Conservation (phyloP, 2,888 invertebrate species). For the Eustalomyia histrio region DNA sequence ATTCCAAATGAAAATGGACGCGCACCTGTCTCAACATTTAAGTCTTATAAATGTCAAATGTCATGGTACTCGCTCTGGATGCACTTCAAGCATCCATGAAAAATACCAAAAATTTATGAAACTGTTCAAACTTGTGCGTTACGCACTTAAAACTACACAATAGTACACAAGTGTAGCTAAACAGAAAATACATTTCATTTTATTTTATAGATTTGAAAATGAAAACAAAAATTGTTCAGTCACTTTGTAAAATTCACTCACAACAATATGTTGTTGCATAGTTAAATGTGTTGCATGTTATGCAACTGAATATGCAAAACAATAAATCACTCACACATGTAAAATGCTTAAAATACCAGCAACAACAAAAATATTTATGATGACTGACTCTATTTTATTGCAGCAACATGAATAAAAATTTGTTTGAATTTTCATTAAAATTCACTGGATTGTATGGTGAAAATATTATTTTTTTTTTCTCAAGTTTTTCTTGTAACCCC, state of each 20-base stretch:
- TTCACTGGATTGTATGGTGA: not conserved
- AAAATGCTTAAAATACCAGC: slow-evolving; percentile 36
- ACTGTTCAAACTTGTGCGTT: slow-evolving; percentile 39
- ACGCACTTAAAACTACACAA: slow-evolving; percentile 9
- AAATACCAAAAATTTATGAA: slow-evolving; percentile 11
- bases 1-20: not conserved
- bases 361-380: slow-evolving; percentile 26
- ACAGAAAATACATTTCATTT: slow-evolving; percentile 9
- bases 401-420: slow-evolving; percentile 7
- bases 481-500: not conserved
- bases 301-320: slow-evolving; percentile 35
- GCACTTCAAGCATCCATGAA: slow-evolving; percentile 24
- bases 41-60: slow-evolving; percentile 41
- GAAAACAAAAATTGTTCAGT: slow-evolving; percentile 19
- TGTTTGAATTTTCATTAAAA: slow-evolving; percentile 29
- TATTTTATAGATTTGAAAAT: slow-evolving; percentile 6
- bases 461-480: slow-evolving; percentile 1
- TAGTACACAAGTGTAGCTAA: slow-evolving; percentile 28
- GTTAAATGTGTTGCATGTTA: slow-evolving; percentile 42
- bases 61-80: slow-evolving; percentile 14
- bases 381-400: slow-evolving; percentile 20
- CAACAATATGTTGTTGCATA: slow-evolving; percentile 47
- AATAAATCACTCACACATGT: slow-evolving; percentile 60
- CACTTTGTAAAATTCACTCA: slow-evolving; percentile 34
- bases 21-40: slow-evolving; percentile 29